Percentiles rank a stretch among this genome's conserved stretches.
phyloP scores from a whole-genome alignment of 2,797 vertebrate genomes.

The Cetoscarus ocellatus region DNA sequence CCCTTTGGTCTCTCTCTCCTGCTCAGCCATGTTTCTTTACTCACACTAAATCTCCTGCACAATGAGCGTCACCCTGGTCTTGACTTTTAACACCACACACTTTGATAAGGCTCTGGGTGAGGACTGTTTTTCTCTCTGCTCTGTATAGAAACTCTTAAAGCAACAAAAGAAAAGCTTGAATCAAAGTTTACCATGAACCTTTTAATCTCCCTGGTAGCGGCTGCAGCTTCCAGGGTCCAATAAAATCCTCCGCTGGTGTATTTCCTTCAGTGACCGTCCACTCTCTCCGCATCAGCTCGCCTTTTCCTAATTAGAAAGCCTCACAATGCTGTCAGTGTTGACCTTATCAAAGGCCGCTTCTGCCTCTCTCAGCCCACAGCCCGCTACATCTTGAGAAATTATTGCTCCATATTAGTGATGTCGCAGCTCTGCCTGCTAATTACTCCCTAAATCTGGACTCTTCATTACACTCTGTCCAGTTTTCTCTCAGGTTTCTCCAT shows the following conservation, averaged over 20 bases:
- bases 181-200: background rate
- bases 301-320: conserved; percentile 67
- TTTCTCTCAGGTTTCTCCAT: conserved; percentile 40
- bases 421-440: conserved; percentile 39
- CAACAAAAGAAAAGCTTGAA: background rate
- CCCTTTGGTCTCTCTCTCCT: too few species aligned
- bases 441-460: conserved; percentile 44
- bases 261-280: conserved; percentile 19
- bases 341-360: conserved; percentile 76
- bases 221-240: conserved; percentile 6
- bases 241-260: conserved; percentile 22
- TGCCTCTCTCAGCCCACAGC: conserved; percentile 33
- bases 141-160: too few species aligned
- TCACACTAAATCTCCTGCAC: too few species aligned
- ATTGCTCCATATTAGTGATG: conserved; percentile 41
- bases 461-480: conserved; percentile 31
- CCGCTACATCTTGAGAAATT: conserved; percentile 40
- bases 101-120: too few species aligned
- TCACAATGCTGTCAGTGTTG: conserved; percentile 74
- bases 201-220: background rate
- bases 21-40: too few species aligned
- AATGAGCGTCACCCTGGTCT: too few species aligned
- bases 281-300: conserved; percentile 41
- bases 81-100: too few species aligned
- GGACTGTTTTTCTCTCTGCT: too few species aligned